Evolutionary conservation across 1,140 invertebrate species (phyloP).

Genomic region (Sarcophaga peregrina): DNA sequence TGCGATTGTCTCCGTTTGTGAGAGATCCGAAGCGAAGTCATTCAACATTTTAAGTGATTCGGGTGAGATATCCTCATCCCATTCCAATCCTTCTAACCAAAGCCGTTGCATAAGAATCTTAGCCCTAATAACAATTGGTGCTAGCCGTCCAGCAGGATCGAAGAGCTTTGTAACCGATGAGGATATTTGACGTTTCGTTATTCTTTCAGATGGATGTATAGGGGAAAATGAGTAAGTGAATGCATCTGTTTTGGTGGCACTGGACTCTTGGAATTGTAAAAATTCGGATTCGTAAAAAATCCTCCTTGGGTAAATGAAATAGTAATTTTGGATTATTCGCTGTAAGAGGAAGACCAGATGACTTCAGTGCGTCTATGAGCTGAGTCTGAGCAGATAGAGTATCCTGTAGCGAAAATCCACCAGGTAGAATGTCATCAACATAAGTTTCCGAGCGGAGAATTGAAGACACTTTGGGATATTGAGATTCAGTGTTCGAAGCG

Average conservation of each 20-base stretch:
- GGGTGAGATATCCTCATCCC: background rate
- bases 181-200: constrained; percentile 10
- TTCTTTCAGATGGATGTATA: background rate
- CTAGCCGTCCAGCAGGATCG: no score
- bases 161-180: background rate
- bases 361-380: background rate
- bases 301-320: background rate
- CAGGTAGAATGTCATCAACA: background rate
- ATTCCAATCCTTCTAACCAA: background rate
- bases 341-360: background rate
- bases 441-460: background rate
- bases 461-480: background rate
- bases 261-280: background rate
- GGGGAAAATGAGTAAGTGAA: background rate
- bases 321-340: background rate
- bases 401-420: background rate
- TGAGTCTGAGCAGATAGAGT: background rate
- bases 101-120: background rate
- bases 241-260: background rate
- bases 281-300: background rate
- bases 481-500: no score
- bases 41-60: background rate
- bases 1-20: background rate
- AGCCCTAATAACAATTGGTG: constrained; percentile 21
- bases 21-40: background rate